Percentiles rank a stretch among this genome's conserved stretches.
phyloP scores from a whole-genome alignment of 2,888 invertebrate genomes.

The Scaptodrosophila latifasciaeformis region DNA sequence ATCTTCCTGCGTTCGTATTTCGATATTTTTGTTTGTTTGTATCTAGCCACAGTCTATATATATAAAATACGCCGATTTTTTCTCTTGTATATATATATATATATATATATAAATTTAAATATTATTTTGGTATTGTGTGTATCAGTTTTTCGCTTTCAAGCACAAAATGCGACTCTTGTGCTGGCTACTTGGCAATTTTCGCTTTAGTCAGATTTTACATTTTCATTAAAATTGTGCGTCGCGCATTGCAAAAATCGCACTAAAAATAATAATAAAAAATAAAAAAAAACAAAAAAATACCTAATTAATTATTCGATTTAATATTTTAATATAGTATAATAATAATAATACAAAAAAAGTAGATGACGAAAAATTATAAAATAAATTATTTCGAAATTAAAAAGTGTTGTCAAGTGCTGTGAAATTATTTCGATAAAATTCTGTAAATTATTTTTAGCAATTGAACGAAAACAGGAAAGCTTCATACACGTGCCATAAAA shows the following conservation, averaged over 20 bases:
- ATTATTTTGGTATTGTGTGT: slow-evolving; percentile 31
- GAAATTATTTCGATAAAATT: not conserved
- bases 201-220: slow-evolving; percentile 70
- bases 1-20: slow-evolving; percentile 59
- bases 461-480: slow-evolving; percentile 12
- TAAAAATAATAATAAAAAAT: slow-evolving; percentile 17
- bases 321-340: too few relatives aligned
- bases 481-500: slow-evolving; percentile 10
- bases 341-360: slow-evolving; percentile 4
- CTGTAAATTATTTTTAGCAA: slow-evolving; percentile 2
- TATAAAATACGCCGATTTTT: slow-evolving; percentile 18
- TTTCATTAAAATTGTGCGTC: slow-evolving; percentile 67
- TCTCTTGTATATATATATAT: not conserved
- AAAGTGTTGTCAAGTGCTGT: not conserved
- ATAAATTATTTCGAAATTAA: not conserved
- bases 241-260: slow-evolving; percentile 52
- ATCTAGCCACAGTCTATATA: slow-evolving; percentile 27
- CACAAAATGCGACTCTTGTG: slow-evolving; percentile 42
- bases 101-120: slow-evolving; percentile 62
- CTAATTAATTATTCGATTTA: slow-evolving; percentile 3
- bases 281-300: slow-evolving; percentile 14
- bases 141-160: slow-evolving; percentile 35
- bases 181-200: slow-evolving; percentile 53
- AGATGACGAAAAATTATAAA: slow-evolving; percentile 2
- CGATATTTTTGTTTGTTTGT: slow-evolving; percentile 65